These are phyloP conservation scores for Homalodisca vitripennis DNA, from an alignment of 1,140 invertebrate species.

Conservation along the genomic window DNA sequence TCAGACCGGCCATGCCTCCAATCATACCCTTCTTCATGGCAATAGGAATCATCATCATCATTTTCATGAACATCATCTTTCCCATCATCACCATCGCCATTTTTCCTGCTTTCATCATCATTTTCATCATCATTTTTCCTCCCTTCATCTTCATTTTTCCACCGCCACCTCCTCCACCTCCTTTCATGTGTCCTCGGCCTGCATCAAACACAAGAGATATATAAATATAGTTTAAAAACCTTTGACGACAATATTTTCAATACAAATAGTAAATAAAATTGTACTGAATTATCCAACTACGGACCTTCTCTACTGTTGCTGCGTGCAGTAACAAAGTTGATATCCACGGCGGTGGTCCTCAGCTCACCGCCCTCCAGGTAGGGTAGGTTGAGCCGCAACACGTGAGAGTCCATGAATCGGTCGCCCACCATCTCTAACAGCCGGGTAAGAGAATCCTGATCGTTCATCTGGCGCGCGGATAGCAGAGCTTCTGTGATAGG, in stretches of 20 bases:
- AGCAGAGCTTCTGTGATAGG: conserved; percentile 31
- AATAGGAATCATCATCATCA: conserved; percentile 22
- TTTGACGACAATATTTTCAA: too few species aligned
- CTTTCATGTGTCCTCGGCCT: background rate
- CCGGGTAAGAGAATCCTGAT: conserved; percentile 29
- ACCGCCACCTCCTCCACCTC: background rate
- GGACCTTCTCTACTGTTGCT: background rate
- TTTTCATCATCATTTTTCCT: background rate
- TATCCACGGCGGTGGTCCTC: background rate
- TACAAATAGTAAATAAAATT: too few species aligned
- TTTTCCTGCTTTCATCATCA: conserved; percentile 15
- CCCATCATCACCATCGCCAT: conserved; percentile 16
- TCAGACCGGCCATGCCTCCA: conserved; percentile 19
- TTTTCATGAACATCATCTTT: conserved; percentile 13
- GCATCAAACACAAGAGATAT: too few species aligned
- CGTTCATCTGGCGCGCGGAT: conserved; percentile 7
- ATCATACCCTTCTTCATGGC: conserved; percentile 8
- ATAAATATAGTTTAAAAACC: too few species aligned
- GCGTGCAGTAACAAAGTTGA: background rate
- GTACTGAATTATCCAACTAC: too few species aligned
- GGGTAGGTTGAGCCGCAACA: conserved; percentile 38
- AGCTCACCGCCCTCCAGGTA: background rate
- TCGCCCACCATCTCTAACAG: conserved; percentile 38
- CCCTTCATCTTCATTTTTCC: conserved; percentile 7
- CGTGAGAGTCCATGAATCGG: conserved; percentile 40